phyloP scores from a whole-genome alignment of 2,113 vertebrate species.

The Aramus guarauna region DNA sequence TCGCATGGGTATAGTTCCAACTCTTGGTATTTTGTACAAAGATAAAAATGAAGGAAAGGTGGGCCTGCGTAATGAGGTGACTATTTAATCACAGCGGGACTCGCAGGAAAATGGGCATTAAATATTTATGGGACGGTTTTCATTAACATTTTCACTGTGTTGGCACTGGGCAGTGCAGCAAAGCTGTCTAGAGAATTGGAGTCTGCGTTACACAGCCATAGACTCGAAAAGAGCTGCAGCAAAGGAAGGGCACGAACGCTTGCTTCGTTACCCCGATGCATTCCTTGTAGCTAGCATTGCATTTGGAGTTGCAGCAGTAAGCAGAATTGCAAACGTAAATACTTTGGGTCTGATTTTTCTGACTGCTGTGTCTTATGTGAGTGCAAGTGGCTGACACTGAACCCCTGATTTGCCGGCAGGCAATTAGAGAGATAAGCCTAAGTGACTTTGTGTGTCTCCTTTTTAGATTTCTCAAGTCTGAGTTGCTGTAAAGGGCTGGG shows the following conservation, averaged over 20 bases:
- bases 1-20: neutral
- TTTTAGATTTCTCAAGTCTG: neutral
- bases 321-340: neutral
- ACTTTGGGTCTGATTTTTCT: neutral
- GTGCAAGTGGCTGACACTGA: neutral
- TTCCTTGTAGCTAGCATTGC: neutral
- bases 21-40: neutral
- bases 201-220: neutral
- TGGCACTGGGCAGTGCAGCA: conserved; percentile 17
- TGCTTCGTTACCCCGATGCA: neutral
- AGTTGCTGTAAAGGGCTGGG: neutral
- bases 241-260: neutral
- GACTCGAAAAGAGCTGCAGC: neutral
- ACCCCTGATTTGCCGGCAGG: neutral
- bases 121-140: conserved; percentile 61
- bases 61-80: conserved; percentile 50
- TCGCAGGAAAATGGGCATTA: conserved; percentile 37
- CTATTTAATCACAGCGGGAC: conserved; percentile 54
- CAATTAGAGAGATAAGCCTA: conserved; percentile 31
- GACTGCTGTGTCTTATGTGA: neutral
- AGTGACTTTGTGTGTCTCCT: conserved; percentile 15
- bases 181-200: conserved; percentile 5
- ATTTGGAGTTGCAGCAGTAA: neutral
- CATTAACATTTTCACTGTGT: conserved; percentile 36
- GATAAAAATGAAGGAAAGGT: conserved; percentile 24